Evolutionary conservation across 1,140 invertebrate genomes (phyloP), one percentile per base, ranked within the genome.

Genomic region (Hyles euphorbiae): DNA sequence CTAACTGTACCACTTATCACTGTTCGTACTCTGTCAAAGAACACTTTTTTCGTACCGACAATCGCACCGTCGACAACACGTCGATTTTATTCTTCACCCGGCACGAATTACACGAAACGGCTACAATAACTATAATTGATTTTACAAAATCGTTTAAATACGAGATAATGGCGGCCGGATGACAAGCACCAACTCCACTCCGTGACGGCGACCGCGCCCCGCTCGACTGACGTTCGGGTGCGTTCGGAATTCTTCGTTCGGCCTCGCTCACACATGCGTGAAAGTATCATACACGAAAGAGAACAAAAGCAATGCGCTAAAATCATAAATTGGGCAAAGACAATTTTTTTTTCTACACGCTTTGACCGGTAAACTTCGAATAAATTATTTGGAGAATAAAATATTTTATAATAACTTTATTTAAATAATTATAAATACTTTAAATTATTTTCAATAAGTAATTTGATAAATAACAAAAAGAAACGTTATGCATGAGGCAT

Each of bases 141-240:
- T 87, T 84, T 86, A 79, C 74, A 75, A 81, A 85, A 78, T 72
- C 68, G 76, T 74, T 74, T 64, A 76, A 72, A 77, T 81, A 81
- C 75, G 72, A 85, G 80, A 85, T 87, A 87, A 87, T 88, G 83
- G 86, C 86, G 78, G 83, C 83, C 86, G 79, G 81, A 83, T 88
- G 86, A 88, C 83, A 87, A 84, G 82, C 82, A 82, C 82, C 81
- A 84, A 77, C 83, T 84, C 80, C 74, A 75, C 79, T 87, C 80
- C 81, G 83, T 85, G 86, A 87, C 84, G 74, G 78, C 83, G 86
- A 87, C 86, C 86, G 86, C 86, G 86, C 86, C 86, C 86, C 86
- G 86, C 84, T 88, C 83, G 84, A 88, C 86, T 88, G 84, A 85
- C 76, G 76, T 83, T 88, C 86, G 86, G 83, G 60, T 70, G 65